These are phyloP conservation scores for Tetragnatha versicolor DNA, from an alignment of 1,140 invertebrate species.

Conservation along the genomic window DNA sequence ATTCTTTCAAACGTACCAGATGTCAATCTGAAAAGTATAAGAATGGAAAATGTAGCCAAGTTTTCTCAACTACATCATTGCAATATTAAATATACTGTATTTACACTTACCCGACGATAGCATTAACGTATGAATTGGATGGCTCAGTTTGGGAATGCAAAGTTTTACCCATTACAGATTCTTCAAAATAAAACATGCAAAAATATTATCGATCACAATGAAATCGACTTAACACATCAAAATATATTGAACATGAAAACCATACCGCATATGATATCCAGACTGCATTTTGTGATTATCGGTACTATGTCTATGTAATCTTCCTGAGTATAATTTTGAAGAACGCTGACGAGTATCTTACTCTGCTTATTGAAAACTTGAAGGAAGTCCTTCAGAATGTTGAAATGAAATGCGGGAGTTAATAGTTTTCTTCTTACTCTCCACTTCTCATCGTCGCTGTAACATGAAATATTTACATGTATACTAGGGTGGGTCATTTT, in stretches of 20 bases:
- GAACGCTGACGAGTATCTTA: conserved; percentile 67
- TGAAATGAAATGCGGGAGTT: conserved; percentile 75
- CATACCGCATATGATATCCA: conserved; percentile 57
- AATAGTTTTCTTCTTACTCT: conserved; percentile 71
- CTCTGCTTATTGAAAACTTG: conserved; percentile 70
- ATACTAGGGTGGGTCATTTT: no score
- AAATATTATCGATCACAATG: not conserved
- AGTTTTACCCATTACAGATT: conserved; percentile 81
- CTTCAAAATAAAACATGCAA: conserved; percentile 65
- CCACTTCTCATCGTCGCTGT: conserved; percentile 71
- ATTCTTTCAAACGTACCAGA: not conserved
- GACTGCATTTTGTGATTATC: conserved; percentile 24
- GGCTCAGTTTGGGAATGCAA: conserved; percentile 73
- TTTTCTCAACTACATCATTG: not conserved
- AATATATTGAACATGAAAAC: not conserved
- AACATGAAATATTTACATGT: no score
- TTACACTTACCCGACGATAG: conserved; percentile 76
- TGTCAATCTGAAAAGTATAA: conserved; percentile 56
- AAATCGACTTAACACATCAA: not conserved
- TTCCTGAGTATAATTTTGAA: conserved; percentile 65
- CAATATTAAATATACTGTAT: conserved; percentile 66
- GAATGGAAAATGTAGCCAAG: not conserved
- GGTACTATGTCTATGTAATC: conserved; percentile 34
- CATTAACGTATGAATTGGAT: conserved; percentile 77
- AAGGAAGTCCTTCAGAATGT: conserved; percentile 71